Conservation (phyloP, 2,888 invertebrate species). For the Saturnia pavonia region DNA sequence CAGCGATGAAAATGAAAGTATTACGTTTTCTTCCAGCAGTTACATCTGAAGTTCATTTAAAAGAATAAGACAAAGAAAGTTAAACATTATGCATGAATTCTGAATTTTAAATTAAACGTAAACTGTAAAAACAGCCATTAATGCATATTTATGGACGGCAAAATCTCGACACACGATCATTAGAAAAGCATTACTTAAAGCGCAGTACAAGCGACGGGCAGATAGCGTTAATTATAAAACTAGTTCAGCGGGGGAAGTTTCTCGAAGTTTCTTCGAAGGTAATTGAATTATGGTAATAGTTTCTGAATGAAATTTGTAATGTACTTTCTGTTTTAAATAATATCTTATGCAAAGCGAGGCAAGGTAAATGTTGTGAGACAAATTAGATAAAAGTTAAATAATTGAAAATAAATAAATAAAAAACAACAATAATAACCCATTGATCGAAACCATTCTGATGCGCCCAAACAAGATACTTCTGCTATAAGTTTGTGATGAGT, state of each 20-base stretch:
- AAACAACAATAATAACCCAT: too few species aligned
- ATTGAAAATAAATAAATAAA: too few species aligned
- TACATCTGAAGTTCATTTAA: neutral
- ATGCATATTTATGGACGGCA: constrained; percentile 78
- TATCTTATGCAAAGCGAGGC: neutral
- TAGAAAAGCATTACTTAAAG: constrained; percentile 69
- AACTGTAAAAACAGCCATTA: constrained; percentile 62
- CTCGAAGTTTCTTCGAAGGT: neutral
- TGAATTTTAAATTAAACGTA: constrained; percentile 63
- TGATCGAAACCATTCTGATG: too few species aligned
- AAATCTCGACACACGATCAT: constrained; percentile 77
- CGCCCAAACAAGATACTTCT: too few species aligned
- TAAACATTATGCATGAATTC: constrained; percentile 28
- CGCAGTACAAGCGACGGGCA: constrained; percentile 36
- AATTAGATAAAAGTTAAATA: neutral
- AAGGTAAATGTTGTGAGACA: neutral
- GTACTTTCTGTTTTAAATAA: neutral
- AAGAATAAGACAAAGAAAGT: neutral
- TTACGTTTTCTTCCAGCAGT: neutral
- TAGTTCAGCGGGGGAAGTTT: neutral
- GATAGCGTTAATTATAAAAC: constrained; percentile 13
- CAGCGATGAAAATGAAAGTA: neutral
- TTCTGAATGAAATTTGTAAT: neutral
- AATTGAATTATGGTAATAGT: neutral
- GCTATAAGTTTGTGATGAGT: too few species aligned